phyloP scores from a whole-genome alignment of 2,113 vertebrate species.

The Rhizomys pruinosus region DNA sequence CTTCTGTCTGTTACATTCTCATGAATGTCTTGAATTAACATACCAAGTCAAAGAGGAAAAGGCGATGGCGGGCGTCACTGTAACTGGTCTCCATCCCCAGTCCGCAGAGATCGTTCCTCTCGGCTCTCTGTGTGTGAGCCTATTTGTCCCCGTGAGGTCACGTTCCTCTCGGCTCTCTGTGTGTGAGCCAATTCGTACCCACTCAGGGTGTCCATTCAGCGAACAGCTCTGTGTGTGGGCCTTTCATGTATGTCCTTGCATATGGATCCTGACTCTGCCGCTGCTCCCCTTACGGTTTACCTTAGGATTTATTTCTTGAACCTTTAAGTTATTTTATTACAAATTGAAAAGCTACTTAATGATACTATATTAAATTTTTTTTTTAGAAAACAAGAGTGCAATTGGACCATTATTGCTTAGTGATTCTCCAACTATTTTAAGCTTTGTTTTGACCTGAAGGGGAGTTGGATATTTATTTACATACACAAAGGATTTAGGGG shows the following conservation, averaged over 20 bases:
- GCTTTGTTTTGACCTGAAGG: constrained; percentile 18
- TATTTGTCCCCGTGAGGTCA: constrained; percentile 1
- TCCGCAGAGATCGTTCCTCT: constrained; percentile 26
- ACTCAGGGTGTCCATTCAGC: background rate
- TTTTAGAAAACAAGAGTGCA: background rate
- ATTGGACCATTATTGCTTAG: background rate
- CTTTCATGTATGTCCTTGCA: background rate
- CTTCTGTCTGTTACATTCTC: constrained; percentile 7
- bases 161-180: constrained; percentile 34
- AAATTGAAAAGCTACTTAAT: background rate
- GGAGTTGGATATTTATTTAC: background rate
- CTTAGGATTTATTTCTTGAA: constrained; percentile 45
- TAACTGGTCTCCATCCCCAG: constrained; percentile 49
- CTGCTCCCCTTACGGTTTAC: background rate
- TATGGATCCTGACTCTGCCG: background rate
- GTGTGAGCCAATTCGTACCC: constrained; percentile 1
- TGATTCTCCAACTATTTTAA: constrained; percentile 12
- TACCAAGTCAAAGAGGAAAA: constrained; percentile 66
- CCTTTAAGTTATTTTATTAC: background rate
- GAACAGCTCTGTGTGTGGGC: background rate
- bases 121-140: too few species aligned
- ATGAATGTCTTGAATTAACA: constrained; percentile 45
- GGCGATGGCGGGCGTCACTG: background rate
- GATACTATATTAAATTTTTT: background rate
- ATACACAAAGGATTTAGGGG: background rate